A percentile compares a stretch with the other conserved stretches of the same genome.
Evolutionary conservation across 1,140 invertebrate genomes (phyloP).

Genomic region (Nasonia vitripennis): DNA sequence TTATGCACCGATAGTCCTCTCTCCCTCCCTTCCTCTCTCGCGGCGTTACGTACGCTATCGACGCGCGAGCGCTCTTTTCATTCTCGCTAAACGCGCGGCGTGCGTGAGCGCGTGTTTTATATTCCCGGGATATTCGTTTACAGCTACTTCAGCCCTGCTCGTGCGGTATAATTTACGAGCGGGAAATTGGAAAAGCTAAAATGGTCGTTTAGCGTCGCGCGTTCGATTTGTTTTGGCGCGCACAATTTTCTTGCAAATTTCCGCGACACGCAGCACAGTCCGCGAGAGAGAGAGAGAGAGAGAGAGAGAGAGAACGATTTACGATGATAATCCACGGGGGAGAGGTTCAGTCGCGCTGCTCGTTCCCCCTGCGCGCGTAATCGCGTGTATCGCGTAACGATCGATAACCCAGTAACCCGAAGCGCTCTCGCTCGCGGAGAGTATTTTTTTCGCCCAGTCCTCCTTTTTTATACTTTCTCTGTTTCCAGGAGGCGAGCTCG

Average conservation of each 20-base stretch:
- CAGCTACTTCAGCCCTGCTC: too few relatives aligned
- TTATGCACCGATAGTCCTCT: too few relatives aligned
- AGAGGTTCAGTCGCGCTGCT: neutral
- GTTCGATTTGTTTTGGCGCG: neutral
- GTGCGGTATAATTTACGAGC: too few relatives aligned
- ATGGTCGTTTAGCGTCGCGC: neutral
- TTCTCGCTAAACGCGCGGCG: neutral
- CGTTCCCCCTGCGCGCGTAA: neutral
- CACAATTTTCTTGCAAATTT: neutral
- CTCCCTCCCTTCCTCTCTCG: too few relatives aligned
- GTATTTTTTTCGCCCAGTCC: neutral
- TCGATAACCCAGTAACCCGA: conserved; percentile 3
- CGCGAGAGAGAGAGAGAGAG: too few relatives aligned
- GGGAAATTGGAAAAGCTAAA: neutral
- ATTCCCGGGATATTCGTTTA: too few relatives aligned
- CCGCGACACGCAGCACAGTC: neutral
- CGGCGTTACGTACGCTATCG: too few relatives aligned
- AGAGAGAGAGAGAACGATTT: neutral
- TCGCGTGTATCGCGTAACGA: neutral
- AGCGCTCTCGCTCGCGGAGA: neutral
- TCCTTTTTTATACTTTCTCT: neutral
- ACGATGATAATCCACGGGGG: neutral
- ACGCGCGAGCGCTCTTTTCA: neutral
- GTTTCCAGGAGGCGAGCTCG: neutral
- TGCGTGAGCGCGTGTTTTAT: too few relatives aligned